A percentile compares a stretch with the other conserved stretches of the same genome.
These are phyloP conservation scores for Apamea anceps DNA, from an alignment of 2,888 invertebrate genomes.

Conservation along the genomic window DNA sequence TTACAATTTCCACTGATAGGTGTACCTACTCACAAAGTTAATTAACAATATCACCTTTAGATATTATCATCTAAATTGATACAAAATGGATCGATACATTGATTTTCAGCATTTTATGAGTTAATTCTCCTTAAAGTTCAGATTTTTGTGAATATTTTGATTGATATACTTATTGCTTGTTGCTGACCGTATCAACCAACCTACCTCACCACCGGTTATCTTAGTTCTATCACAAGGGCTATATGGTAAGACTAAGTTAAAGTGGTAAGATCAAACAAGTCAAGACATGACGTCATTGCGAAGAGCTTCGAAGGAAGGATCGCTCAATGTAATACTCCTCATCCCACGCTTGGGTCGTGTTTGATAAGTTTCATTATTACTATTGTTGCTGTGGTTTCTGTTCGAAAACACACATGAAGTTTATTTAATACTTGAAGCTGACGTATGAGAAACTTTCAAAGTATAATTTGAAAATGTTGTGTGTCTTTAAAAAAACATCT, in stretches of 20 bases:
- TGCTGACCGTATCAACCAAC: too few relatives aligned
- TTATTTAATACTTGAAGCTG: not conserved
- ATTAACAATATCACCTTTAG: too few relatives aligned
- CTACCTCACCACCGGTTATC: not conserved
- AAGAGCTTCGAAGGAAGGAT: not conserved
- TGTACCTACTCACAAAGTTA: too few relatives aligned
- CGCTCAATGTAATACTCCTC: not conserved
- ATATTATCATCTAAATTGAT: not conserved
- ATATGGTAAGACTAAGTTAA: not conserved
- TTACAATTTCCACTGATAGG: too few relatives aligned
- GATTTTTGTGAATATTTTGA: too few relatives aligned
- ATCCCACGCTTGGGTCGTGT: not conserved
- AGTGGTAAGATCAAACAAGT: not conserved
- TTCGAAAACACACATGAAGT: not conserved
- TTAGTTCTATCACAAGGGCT: not conserved
- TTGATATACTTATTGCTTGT: too few relatives aligned
- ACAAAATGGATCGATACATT: too few relatives aligned
- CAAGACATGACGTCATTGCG: not conserved
- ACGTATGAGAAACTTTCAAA: not conserved
- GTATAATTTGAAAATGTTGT: not conserved
- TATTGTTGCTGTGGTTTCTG: not conserved
- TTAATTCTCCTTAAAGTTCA: too few relatives aligned
- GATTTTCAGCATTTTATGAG: not conserved
- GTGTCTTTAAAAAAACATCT: not conserved
- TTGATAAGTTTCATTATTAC: constrained; percentile 5